A percentile compares a stretch with the other conserved stretches of the same genome.
These are phyloP conservation scores for Eurystomus gularis DNA, from an alignment of 2,113 vertebrate species.

Conservation along the genomic window DNA sequence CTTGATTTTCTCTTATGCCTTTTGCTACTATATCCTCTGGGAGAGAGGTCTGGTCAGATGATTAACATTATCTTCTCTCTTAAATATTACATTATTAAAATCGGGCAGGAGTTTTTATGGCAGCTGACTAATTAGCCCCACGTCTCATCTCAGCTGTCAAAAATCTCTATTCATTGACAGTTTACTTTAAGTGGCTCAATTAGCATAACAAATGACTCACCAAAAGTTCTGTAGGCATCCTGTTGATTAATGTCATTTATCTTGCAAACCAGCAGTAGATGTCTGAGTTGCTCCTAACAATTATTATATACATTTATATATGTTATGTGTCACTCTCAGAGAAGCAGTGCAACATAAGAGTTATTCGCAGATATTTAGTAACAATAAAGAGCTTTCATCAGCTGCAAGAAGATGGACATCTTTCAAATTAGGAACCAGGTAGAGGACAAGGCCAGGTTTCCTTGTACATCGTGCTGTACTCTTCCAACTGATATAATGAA, in stretches of 20 bases:
- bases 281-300: constrained; percentile 75
- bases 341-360: constrained; percentile 9
- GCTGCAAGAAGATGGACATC: not conserved
- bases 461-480: not conserved
- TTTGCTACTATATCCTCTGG: constrained; percentile 21
- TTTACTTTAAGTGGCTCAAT: constrained; percentile 83
- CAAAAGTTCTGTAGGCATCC: constrained; percentile 84
- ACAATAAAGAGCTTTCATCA: not conserved
- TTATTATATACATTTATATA: constrained; percentile 77
- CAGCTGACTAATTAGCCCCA: constrained; percentile 72
- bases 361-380: constrained; percentile 45
- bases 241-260: constrained; percentile 86
- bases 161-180: constrained; percentile 73
- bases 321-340: constrained; percentile 46
- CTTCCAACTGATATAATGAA: not conserved
- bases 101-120: constrained; percentile 48
- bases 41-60: constrained; percentile 65
- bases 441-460: not conserved
- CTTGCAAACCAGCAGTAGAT: constrained; percentile 76
- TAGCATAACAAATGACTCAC: constrained; percentile 84
- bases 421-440: not conserved
- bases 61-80: constrained; percentile 71
- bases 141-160: constrained; percentile 73
- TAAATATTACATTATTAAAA: constrained; percentile 76
- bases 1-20: not conserved